These are phyloP conservation scores for Pangasius mekongensis DNA, from an alignment of 2,797 vertebrate species.

Conservation along the genomic window DNA sequence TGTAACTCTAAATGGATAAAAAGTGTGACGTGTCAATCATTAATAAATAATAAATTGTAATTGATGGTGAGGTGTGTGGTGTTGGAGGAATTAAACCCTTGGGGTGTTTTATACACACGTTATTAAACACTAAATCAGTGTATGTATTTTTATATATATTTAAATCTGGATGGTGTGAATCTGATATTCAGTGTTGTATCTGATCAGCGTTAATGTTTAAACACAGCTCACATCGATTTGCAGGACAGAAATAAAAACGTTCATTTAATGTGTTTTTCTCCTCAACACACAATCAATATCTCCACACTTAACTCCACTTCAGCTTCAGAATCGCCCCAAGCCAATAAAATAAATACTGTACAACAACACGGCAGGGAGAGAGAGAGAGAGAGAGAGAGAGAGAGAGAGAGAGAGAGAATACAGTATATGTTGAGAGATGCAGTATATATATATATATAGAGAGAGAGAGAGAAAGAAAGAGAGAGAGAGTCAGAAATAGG, in stretches of 20 bases:
- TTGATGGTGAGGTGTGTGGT: too few relatives aligned
- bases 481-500: background rate
- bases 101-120: too few relatives aligned
- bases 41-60: too few relatives aligned
- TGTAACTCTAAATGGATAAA: background rate
- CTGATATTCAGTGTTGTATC: background rate
- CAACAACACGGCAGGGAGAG: background rate
- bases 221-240: background rate
- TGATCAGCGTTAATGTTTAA: background rate
- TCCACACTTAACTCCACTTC: background rate
- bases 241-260: background rate
- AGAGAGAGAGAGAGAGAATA: background rate
- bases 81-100: background rate
- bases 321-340: background rate
- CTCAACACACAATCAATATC: conserved; percentile 10
- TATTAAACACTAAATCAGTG: too few relatives aligned
- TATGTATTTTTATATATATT: background rate
- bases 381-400: background rate
- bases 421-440: too few relatives aligned
- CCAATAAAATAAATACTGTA: background rate
- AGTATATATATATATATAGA: too few relatives aligned
- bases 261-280: conserved; percentile 11
- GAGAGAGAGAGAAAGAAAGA: background rate
- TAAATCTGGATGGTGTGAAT: background rate
- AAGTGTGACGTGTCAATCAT: background rate